A percentile compares a stretch with the other conserved stretches of the same genome.
Evolutionary conservation across 2,888 invertebrate species (phyloP).

Genomic region (Drosophila falleni): DNA sequence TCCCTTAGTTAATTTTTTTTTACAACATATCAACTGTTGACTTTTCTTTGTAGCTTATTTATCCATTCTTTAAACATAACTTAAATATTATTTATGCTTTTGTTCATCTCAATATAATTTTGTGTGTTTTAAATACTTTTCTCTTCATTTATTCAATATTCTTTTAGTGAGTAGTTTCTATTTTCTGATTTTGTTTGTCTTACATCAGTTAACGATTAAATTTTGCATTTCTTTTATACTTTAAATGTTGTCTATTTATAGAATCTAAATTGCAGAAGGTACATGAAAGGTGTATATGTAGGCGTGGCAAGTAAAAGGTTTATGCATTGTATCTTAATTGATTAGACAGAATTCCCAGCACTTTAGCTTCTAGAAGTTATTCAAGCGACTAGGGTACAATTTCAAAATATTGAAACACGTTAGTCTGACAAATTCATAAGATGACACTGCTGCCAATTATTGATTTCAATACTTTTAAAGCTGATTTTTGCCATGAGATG

Average conservation of each 20-base stretch:
- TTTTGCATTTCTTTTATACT: slow-evolving; percentile 42
- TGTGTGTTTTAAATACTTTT: slow-evolving; percentile 64
- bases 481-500: slow-evolving; percentile 20
- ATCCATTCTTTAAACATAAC: slow-evolving; percentile 72
- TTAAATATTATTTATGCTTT: slow-evolving; percentile 71
- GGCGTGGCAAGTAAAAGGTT: slow-evolving; percentile 49
- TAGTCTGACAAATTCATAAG: slow-evolving; percentile 11
- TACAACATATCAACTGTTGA: slow-evolving; percentile 81
- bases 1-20: slow-evolving; percentile 61
- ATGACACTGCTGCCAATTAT: slow-evolving; percentile 18
- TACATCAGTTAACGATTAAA: slow-evolving; percentile 60
- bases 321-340: slow-evolving; percentile 33
- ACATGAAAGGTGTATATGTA: slow-evolving; percentile 75
- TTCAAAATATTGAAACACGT: slow-evolving; percentile 10
- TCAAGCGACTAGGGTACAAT: slow-evolving; percentile 19
- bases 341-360: slow-evolving; percentile 27
- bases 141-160: slow-evolving; percentile 43
- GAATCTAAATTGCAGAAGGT: slow-evolving; percentile 77
- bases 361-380: slow-evolving; percentile 15
- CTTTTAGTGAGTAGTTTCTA: slow-evolving; percentile 58
- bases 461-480: slow-evolving; percentile 27
- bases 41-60: slow-evolving; percentile 72
- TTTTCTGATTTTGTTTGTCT: slow-evolving; percentile 54
- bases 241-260: slow-evolving; percentile 53
- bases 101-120: slow-evolving; percentile 54